Percentiles rank a stretch among this genome's conserved stretches.
Evolutionary conservation across 2,888 invertebrate genomes (phyloP).

Genomic region (Nemapogon koenigi): DNA sequence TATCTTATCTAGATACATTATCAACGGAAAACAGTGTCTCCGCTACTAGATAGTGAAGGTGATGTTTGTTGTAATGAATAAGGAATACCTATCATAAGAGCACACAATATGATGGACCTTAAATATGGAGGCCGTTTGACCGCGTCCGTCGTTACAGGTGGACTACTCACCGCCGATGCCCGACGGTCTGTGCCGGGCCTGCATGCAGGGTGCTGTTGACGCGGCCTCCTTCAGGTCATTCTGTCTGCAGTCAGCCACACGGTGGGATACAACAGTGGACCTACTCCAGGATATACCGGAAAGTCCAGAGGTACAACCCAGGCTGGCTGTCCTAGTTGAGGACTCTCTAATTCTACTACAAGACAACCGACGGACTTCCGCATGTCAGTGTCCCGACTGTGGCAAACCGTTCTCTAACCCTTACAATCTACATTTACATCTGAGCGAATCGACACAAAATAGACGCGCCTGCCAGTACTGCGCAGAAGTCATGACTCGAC

Average conservation of each 20-base stretch:
- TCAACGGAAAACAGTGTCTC: no score
- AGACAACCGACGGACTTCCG: no score
- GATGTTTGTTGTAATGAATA: no score
- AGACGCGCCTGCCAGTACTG: conserved; percentile 42
- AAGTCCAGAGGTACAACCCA: conserved; percentile 1
- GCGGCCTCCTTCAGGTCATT: conserved; percentile 36
- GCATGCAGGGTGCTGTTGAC: conserved; percentile 30
- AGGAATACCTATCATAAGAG: no score
- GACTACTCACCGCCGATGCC: conserved; percentile 36
- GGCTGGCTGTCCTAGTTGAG: no score
- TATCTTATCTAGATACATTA: no score
- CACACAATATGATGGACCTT: background rate
- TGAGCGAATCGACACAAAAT: conserved; percentile 37
- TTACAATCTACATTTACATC: conserved; percentile 32
- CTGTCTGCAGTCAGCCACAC: conserved; percentile 27
- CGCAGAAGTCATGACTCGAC: conserved; percentile 32
- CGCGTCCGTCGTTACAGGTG: conserved; percentile 49
- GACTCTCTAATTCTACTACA: no score
- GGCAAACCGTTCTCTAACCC: conserved; percentile 33
- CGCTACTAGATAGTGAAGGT: no score
- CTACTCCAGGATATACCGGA: conserved; percentile 29
- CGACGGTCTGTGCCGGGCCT: conserved; percentile 34
- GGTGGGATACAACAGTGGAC: conserved; percentile 32
- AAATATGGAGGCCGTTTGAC: conserved; percentile 39
- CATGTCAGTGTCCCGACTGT: conserved; percentile 36